Evolutionary conservation across 2,888 invertebrate species (phyloP).

Genomic region (Euspilapteryx auroguttella): DNA sequence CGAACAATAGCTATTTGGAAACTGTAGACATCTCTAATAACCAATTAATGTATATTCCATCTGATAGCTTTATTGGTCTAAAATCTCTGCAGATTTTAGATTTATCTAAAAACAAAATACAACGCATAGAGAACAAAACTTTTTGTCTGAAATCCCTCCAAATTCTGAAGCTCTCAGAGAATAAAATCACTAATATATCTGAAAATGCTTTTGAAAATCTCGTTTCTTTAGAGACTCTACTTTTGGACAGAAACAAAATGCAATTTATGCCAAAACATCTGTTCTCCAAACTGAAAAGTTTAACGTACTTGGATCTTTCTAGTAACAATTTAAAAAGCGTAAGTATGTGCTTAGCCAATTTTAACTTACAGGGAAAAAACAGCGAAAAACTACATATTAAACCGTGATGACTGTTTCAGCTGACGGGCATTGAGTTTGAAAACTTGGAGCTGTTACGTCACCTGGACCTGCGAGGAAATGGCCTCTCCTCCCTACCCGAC

Average conservation of each 20-base stretch:
- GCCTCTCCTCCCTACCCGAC: conserved; percentile 55
- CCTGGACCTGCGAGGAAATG: conserved; percentile 71
- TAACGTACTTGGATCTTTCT: conserved; percentile 57
- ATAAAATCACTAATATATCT: conserved; percentile 63
- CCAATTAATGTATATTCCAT: conserved; percentile 58
- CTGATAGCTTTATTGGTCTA: conserved; percentile 59
- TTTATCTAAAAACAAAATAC: conserved; percentile 68
- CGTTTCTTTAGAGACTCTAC: conserved; percentile 50
- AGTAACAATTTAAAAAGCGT: conserved; percentile 53
- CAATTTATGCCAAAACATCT: conserved; percentile 41
- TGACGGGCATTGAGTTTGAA: conserved; percentile 56
- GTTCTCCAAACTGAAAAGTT: conserved; percentile 46
- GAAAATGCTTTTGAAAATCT: conserved; percentile 57
- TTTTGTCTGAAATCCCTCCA: conserved; percentile 62
- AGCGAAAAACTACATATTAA: too few species aligned
- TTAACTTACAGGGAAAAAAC: too few species aligned
- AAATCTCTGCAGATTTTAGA: conserved; percentile 68
- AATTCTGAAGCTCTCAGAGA: conserved; percentile 69
- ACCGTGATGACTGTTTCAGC: too few species aligned
- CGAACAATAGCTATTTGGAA: conserved; percentile 58
- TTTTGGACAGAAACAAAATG: conserved; percentile 58
- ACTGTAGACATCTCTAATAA: conserved; percentile 71
- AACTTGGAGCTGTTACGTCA: conserved; percentile 59
- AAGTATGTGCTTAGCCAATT: too few species aligned
- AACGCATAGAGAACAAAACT: conserved; percentile 56